Evolutionary conservation across 1,140 invertebrate species (phyloP).

Genomic region (Bombyx mandarina): DNA sequence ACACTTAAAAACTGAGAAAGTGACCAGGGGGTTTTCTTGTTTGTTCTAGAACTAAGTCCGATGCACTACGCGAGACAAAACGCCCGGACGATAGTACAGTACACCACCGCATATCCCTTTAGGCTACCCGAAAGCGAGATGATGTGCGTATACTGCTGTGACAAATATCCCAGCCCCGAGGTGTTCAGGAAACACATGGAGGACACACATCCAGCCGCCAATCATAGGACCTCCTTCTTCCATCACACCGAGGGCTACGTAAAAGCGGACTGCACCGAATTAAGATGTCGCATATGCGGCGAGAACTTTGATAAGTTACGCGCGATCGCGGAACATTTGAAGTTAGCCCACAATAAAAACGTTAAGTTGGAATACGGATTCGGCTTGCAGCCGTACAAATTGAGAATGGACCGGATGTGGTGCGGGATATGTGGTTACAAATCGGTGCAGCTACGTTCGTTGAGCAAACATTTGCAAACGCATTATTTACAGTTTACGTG

Average conservation of each 20-base stretch:
- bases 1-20: no score
- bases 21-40: constrained; percentile 33
- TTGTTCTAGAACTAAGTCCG: constrained; percentile 34
- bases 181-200: constrained; percentile 26
- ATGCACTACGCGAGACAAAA: constrained; percentile 30
- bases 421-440: constrained; percentile 43
- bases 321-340: constrained; percentile 35
- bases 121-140: constrained; percentile 26
- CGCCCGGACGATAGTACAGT: constrained; percentile 33
- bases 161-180: constrained; percentile 20
- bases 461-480: constrained; percentile 47
- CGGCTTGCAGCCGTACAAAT: constrained; percentile 39
- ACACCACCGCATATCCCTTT: constrained; percentile 36
- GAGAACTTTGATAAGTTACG: constrained; percentile 25
- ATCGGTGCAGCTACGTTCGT: constrained; percentile 27
- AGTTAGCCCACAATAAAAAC: constrained; percentile 23
- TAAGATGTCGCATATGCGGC: constrained; percentile 37
- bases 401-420: constrained; percentile 32
- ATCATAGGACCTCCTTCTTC: constrained; percentile 8
- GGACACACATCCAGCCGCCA: constrained; percentile 3
- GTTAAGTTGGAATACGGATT: constrained; percentile 28
- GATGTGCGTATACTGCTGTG: constrained; percentile 37
- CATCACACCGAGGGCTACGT: constrained; percentile 38
- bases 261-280: constrained; percentile 43
- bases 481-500: constrained; percentile 64